These are phyloP conservation scores for Arrhopalites spinosus DNA, from an alignment of 2,888 invertebrate genomes.

Conservation along the genomic window DNA sequence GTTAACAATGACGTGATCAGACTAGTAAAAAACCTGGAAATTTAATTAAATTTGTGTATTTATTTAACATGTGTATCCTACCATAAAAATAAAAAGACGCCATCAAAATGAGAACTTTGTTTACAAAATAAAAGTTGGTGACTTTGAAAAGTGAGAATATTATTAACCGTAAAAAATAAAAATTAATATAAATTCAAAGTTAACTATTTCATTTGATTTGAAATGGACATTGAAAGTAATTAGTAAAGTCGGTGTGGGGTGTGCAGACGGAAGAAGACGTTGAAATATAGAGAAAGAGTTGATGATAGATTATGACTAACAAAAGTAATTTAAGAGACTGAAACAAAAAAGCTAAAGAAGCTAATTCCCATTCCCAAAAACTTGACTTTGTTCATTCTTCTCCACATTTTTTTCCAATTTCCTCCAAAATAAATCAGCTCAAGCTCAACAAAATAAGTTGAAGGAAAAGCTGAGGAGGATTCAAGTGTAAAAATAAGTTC, in stretches of 20 bases:
- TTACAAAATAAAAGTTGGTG: too few relatives aligned
- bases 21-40: too few relatives aligned
- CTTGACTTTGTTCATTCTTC: background rate
- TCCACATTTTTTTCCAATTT: conserved; percentile 35
- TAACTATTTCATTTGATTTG: background rate
- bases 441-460: background rate
- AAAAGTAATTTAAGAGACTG: background rate
- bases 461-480: background rate
- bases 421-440: conserved; percentile 22
- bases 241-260: background rate
- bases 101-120: too few relatives aligned
- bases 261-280: background rate
- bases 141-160: too few relatives aligned
- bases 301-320: background rate
- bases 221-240: background rate
- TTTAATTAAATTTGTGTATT: too few relatives aligned
- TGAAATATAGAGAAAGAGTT: background rate
- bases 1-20: too few relatives aligned
- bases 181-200: too few relatives aligned
- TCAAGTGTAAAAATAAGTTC: background rate
- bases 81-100: too few relatives aligned
- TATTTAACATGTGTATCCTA: too few relatives aligned
- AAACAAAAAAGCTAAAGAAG: background rate
- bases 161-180: too few relatives aligned
- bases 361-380: background rate